Base-by-base conservation (phyloP, 2,797 vertebrate genomes). In the Petrocephalus sullivani region DNA sequence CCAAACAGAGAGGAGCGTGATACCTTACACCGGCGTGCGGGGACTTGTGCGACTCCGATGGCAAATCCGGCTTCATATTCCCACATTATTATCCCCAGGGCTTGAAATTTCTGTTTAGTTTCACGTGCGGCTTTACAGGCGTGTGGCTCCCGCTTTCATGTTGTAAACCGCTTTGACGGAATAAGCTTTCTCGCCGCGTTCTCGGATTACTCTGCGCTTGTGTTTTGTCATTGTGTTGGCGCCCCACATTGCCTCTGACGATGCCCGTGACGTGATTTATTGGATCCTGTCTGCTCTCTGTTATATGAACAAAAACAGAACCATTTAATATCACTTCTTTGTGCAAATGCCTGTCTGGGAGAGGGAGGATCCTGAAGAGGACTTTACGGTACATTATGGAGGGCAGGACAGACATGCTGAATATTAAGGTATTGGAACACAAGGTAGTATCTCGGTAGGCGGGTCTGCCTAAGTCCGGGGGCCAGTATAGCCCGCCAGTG, bases 291-390 rank as follows among this genome's bases (percentile, higher is more conserved):
- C 75, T 49, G 75, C 7, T 49, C 75, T 81, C 41, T 49, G 41
- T 49, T 81, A 81, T 49, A 81, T 49, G 75, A 81, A 81, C 41
- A 78, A 46, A 81, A 28, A 81, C 37, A 8, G 19, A 81, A 4
- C 41, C 75, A 49, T 81, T 81, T 81, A 46, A 49, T 81, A 16
- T 81, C 75, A n/a, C 75, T 81, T 81, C n/a, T 81, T 46, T 81
- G 19, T 49, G 71, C 16, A 78, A 78, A 78, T 49, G 33, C 16
- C 71, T 49, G 2, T 78, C 71, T 78, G 75, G 75, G 75, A 49
- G 41, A n/a, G 41, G 19, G 3, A 16, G 41, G 33, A 10, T 81
- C 37, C 75, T 21, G 75, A 49, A 49, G 19, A 49, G 41, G 37
- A 81, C 75, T 81, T 46, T 33, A 75, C 67, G 37, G 67, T 41